Evolutionary conservation across 2,113 vertebrate species (phyloP).

Genomic region (Pangasianodon hypophthalmus): DNA sequence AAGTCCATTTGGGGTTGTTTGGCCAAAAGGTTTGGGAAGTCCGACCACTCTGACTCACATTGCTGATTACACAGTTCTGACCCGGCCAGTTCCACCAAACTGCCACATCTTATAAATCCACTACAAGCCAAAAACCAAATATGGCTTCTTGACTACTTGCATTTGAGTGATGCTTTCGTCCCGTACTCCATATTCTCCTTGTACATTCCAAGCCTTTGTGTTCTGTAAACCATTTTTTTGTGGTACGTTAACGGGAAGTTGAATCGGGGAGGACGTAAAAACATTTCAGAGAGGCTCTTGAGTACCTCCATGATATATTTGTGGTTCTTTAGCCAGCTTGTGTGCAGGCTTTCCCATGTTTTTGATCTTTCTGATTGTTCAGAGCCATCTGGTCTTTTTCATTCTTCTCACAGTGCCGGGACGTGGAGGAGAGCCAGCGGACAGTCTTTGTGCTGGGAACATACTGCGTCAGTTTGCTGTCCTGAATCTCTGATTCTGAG

Average conservation of each 20-base stretch:
- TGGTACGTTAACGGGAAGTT: neutral
- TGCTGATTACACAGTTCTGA: neutral
- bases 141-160: neutral
- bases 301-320: neutral
- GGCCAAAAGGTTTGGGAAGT: neutral
- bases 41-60: neutral
- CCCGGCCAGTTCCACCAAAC: neutral
- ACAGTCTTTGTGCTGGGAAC: neutral
- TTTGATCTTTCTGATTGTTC: slow-evolving; percentile 26
- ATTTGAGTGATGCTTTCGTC: neutral
- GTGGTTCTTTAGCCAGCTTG: slow-evolving; percentile 21
- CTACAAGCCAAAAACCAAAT: neutral
- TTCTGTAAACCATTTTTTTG: slow-evolving; percentile 7
- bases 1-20: neutral
- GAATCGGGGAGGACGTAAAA: neutral
- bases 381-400: slow-evolving; percentile 39
- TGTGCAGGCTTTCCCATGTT: neutral
- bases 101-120: neutral
- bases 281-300: slow-evolving; percentile 23
- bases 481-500: too few relatives aligned
- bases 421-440: slow-evolving; percentile 30
- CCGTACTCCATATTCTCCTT: neutral
- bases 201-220: neutral
- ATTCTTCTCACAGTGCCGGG: slow-evolving; percentile 9
- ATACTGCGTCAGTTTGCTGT: neutral